These are phyloP conservation scores for Entosphenus tridentatus DNA, from an alignment of 2,113 vertebrate species.

Conservation along the genomic window DNA sequence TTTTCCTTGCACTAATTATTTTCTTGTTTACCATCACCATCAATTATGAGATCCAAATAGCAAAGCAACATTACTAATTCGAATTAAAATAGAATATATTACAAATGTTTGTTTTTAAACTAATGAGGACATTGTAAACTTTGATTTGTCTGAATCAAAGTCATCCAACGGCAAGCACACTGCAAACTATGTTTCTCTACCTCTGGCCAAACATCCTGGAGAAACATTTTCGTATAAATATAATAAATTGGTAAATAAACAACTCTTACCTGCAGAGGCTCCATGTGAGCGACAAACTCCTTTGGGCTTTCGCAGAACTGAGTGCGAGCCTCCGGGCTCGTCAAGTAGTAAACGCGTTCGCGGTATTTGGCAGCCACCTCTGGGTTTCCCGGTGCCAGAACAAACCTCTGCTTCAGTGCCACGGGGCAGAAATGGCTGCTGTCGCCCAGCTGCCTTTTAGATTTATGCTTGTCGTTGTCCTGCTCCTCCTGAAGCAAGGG, in stretches of 20 bases:
- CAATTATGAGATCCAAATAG: too few species aligned
- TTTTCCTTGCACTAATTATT: too few species aligned
- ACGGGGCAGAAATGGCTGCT: constrained; percentile 67
- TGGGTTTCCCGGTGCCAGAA: constrained; percentile 32
- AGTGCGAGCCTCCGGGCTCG: constrained; percentile 30
- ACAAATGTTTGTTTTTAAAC: too few species aligned
- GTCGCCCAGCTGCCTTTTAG: constrained; percentile 41
- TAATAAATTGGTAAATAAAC: not conserved
- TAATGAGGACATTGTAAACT: too few species aligned
- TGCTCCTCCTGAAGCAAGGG: constrained; percentile 28
- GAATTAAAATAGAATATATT: too few species aligned
- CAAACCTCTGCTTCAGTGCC: constrained; percentile 38
- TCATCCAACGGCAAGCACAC: too few species aligned
- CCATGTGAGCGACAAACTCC: constrained; percentile 30
- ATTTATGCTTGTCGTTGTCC: constrained; percentile 17
- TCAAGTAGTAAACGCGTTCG: constrained; percentile 58
- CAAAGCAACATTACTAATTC: too few species aligned
- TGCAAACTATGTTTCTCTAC: too few species aligned
- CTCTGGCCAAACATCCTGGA: too few species aligned
- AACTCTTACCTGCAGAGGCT: constrained; percentile 40
- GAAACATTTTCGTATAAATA: too few species aligned
- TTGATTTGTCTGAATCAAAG: too few species aligned
- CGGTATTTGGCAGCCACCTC: constrained; percentile 46
- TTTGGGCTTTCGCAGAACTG: constrained; percentile 45
- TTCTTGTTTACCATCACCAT: too few species aligned